Base-by-base conservation (phyloP, 92 coral and sea anemone genomes). In the Micromussa lordhowensis region DNA sequence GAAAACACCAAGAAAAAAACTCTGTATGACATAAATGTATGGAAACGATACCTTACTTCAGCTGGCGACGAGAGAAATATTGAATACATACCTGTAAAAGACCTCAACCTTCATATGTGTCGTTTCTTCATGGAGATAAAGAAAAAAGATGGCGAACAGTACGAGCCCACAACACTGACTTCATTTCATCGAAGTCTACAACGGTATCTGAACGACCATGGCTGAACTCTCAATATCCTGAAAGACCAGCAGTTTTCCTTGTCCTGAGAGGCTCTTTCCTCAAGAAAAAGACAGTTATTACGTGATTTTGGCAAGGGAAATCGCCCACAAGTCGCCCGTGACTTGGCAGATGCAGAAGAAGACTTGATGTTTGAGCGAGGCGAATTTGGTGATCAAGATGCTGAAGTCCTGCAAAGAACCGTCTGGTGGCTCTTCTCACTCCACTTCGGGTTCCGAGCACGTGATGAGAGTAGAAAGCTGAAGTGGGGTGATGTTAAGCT, bases 381-480 rank as follows among this genome's bases (percentile, higher is more conserved):
- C 36, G 74, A 81, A 58, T 87, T 91, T 77, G 94, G 91, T 57
- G 86, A 91, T 79, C 89, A 87, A 22, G 75, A 30, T 77, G 89
- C 88, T 49, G 85, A 91, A 40, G 68, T 85, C 21, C 94, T 91
- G 5, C 94, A 91, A 38, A 71, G 89, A 49, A 87, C 91, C 31
- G 81, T 82, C 54, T 88, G 86, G 94, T 91, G 89, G 94, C 77
- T 68, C 32, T 38, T 82, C 10, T 79, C 83, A 18, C 86, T 91
- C 34, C 94, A 91, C 63, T 91, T 91, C 44, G 91, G 94, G 18
- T 91, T 91, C 66, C 59, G 89, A 78, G 89, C 89, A 58, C 55
- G 87, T 5, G 87, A 75, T 71, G 91, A 88, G 51, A 49, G 61
- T 8, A 88, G 93, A 81, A 38, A 82, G n/a, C n/a, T n/a, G n/a